Percentiles rank a stretch among this genome's conserved stretches.
Evolutionary conservation across 2,797 vertebrate genomes (phyloP).

Genomic region (Tangara arthus): DNA sequence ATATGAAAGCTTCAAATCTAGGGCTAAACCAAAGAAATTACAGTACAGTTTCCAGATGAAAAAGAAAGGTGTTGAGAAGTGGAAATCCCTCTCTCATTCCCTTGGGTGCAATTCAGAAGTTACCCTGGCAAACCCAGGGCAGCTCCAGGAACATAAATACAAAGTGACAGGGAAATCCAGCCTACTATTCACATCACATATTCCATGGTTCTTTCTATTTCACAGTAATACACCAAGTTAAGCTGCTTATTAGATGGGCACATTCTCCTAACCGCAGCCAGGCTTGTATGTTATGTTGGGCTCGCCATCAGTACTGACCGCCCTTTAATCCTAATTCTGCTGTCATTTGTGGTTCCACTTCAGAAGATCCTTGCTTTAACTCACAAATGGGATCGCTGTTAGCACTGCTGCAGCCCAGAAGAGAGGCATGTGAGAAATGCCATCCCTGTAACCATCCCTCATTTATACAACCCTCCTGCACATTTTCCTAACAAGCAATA

Average conservation of each 20-base stretch:
- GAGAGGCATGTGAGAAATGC: not conserved
- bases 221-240: constrained; percentile 17
- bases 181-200: constrained; percentile 10
- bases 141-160: not conserved
- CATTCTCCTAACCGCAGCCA: not conserved
- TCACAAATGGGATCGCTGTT: not conserved
- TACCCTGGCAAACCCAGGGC: not conserved
- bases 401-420: not conserved
- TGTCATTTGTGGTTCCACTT: constrained; percentile 26
- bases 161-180: constrained; percentile 10
- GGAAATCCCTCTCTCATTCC: not conserved
- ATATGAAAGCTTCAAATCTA: not conserved
- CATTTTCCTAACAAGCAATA: not conserved
- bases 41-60: not conserved
- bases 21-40: not conserved
- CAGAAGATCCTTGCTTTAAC: not conserved
- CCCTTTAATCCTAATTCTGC: constrained; percentile 29
- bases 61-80: not conserved
- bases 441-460: not conserved
- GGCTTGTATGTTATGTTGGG: not conserved
- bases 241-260: constrained; percentile 44
- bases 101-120: not conserved
- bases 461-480: not conserved
- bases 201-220: constrained; percentile 38
- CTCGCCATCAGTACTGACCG: not conserved